Percentiles rank a stretch among this genome's conserved stretches.
Conservation (phyloP, 2,888 invertebrate species). For the Electrophaes corylata region DNA sequence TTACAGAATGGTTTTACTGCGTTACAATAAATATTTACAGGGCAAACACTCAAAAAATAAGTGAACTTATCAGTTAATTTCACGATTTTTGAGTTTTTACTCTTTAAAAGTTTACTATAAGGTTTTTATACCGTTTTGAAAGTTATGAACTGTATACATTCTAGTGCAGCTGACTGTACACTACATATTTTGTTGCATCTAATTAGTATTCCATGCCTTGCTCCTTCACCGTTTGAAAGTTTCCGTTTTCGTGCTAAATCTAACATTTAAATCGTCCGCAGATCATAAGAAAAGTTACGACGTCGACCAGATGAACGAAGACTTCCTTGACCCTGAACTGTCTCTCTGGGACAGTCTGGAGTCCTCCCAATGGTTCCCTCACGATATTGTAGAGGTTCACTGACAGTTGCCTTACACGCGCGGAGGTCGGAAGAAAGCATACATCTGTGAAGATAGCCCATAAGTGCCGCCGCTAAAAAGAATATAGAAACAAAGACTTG, state of each 20-base stretch:
- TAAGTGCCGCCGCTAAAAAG: background rate
- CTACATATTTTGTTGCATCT: too few relatives aligned
- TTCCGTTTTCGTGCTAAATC: background rate
- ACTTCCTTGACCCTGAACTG: slow-evolving; percentile 89
- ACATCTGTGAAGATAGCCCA: background rate
- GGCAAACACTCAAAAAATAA: too few relatives aligned
- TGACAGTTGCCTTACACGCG: slow-evolving; percentile 30
- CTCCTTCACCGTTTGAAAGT: too few relatives aligned
- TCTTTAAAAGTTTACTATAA: too few relatives aligned
- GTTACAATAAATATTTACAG: too few relatives aligned
- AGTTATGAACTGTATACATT: too few relatives aligned
- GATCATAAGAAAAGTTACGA: slow-evolving; percentile 91
- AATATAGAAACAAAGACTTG: background rate
- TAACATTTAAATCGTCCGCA: slow-evolving; percentile 46
- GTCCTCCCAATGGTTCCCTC: slow-evolving; percentile 92
- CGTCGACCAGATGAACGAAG: slow-evolving; percentile 90
- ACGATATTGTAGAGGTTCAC: slow-evolving; percentile 87
- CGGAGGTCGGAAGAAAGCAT: background rate
- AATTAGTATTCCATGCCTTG: too few relatives aligned
- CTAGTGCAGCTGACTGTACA: too few relatives aligned
- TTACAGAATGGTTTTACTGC: too few relatives aligned
- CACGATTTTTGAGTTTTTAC: too few relatives aligned
- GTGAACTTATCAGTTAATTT: too few relatives aligned
- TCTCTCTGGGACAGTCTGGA: slow-evolving; percentile 93
- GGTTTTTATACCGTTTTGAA: too few relatives aligned